Conservation (phyloP, 2,888 invertebrate species). For the Physocephala rufipes region DNA sequence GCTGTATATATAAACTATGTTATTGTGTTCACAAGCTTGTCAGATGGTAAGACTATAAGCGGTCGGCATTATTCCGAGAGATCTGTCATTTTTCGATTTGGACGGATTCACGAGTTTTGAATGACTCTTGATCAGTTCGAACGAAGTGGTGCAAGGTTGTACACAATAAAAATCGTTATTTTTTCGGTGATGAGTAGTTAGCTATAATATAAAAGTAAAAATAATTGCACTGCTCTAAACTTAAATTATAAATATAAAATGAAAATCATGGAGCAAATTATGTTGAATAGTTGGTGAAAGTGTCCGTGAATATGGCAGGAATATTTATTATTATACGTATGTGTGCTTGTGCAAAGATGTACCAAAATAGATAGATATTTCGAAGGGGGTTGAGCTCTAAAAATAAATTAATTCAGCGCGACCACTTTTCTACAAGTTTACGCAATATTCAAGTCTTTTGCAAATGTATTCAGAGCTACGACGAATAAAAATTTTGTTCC, state of each 20-base stretch:
- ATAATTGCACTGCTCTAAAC: too few species aligned
- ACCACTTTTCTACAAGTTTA: constrained; percentile 49
- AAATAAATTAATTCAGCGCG: constrained; percentile 61
- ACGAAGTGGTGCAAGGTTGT: constrained; percentile 57
- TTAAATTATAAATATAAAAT: too few species aligned
- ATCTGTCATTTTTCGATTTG: constrained; percentile 45
- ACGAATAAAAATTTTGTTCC: too few species aligned
- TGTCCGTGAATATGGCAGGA: neutral
- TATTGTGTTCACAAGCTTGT: too few species aligned
- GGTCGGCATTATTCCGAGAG: constrained; percentile 44
- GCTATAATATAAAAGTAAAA: neutral
- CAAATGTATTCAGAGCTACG: constrained; percentile 34
- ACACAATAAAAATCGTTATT: constrained; percentile 52
- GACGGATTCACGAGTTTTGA: constrained; percentile 55
- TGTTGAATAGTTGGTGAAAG: constrained; percentile 24
- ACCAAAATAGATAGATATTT: constrained; percentile 30
- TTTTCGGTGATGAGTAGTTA: constrained; percentile 29
- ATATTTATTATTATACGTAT: neutral
- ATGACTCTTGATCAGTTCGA: constrained; percentile 63
- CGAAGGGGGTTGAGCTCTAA: constrained; percentile 53
- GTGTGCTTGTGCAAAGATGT: constrained; percentile 32
- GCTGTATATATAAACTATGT: too few species aligned
- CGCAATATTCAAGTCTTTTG: constrained; percentile 51
- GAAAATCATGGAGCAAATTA: constrained; percentile 10
- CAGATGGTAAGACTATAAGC: constrained; percentile 29